These are phyloP conservation scores for Chiridota heheva DNA, from an alignment of 35 echinoderm and acorn worm species.

Conservation along the genomic window DNA sequence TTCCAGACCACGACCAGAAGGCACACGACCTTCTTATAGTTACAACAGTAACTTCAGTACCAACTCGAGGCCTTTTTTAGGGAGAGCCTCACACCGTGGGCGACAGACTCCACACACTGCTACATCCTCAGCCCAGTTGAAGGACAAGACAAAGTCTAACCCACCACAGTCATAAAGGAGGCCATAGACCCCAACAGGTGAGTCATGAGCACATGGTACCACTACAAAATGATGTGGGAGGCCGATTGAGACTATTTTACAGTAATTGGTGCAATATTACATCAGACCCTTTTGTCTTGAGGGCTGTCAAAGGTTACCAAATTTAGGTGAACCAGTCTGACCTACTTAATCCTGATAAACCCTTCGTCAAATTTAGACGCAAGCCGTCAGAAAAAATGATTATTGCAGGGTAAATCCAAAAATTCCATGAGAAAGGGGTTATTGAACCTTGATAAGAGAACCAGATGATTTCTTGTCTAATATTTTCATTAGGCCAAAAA, in stretches of 20 bases:
- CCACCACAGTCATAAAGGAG: conserved; percentile 6
- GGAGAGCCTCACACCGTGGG: too few relatives aligned
- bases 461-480: conserved; percentile 51
- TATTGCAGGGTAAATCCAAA: conserved; percentile 15
- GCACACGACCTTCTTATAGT: too few relatives aligned
- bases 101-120: too few relatives aligned
- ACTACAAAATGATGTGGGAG: conserved; percentile 1
- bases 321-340: conserved; percentile 14
- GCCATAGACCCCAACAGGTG: background rate
- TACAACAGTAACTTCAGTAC: too few relatives aligned
- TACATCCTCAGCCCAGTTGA: background rate
- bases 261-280: conserved; percentile 43
- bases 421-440: conserved; percentile 24
- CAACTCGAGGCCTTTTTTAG: too few relatives aligned
- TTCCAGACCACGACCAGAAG: too few relatives aligned
- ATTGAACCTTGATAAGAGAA: conserved; percentile 25
- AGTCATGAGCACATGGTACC: background rate
- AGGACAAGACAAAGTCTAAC: conserved; percentile 7
- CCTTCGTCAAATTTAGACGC: background rate
- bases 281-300: conserved; percentile 49
- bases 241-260: conserved; percentile 45
- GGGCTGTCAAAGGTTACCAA: conserved; percentile 17
- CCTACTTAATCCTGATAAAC: background rate
- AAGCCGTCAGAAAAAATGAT: background rate
- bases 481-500: conserved; percentile 53